phyloP scores from a whole-genome alignment of 2,888 invertebrate genomes.

The Tiphia femorata region DNA sequence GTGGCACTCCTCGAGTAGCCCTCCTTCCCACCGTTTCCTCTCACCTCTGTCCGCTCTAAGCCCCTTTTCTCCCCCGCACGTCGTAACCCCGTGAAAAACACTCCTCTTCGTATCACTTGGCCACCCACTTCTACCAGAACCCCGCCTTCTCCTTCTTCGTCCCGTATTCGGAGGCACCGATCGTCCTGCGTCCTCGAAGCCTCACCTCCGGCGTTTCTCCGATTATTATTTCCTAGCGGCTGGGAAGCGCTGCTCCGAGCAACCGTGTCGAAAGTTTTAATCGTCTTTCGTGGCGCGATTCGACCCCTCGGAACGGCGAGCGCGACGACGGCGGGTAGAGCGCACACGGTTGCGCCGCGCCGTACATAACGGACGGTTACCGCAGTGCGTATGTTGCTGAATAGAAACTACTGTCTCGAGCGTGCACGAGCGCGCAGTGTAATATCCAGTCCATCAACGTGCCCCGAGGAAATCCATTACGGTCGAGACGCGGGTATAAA shows the following conservation, averaged over 20 bases:
- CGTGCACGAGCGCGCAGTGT: constrained; percentile 1
- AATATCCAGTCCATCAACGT: constrained; percentile 9
- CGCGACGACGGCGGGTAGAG: neutral
- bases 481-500: constrained; percentile 4
- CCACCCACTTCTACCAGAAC: neutral
- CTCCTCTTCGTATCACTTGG: no score
- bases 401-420: constrained; percentile 1
- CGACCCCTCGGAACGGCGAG: neutral
- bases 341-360: neutral
- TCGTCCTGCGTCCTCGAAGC: constrained; percentile 13
- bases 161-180: no score
- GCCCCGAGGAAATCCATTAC: constrained; percentile 10
- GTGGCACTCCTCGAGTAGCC: constrained; percentile 33
- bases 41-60: constrained; percentile 6
- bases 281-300: neutral
- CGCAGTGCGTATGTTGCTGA: constrained; percentile 2
- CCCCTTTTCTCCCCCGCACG: constrained; percentile 8
- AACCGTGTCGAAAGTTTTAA: constrained; percentile 8
- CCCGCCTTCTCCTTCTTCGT: constrained; percentile 7
- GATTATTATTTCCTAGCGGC: constrained; percentile 27
- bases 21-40: constrained; percentile 17
- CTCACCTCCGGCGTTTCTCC: constrained; percentile 12
- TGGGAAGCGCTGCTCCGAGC: neutral
- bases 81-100: no score
- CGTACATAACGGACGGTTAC: constrained; percentile 1